A percentile compares a stretch with the other conserved stretches of the same genome.
Evolutionary conservation across 2,113 vertebrate species (phyloP).

Genomic region (Aspiorhynchus laticeps): DNA sequence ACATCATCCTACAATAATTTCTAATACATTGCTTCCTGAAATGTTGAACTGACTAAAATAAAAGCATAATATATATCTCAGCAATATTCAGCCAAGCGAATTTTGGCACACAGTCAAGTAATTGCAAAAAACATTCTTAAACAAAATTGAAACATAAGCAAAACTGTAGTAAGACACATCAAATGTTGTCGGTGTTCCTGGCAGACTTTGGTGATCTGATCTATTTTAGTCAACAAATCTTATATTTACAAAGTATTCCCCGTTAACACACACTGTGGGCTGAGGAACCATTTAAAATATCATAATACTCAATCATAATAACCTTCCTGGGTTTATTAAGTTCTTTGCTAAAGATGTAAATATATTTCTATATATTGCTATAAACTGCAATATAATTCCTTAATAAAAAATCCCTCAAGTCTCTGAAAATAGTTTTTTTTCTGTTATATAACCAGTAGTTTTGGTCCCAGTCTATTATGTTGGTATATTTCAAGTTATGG

Average conservation of each 20-base stretch:
- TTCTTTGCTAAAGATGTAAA: slow-evolving; percentile 38
- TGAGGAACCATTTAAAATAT: slow-evolving; percentile 10
- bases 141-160: neutral
- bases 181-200: neutral
- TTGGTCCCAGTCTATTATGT: slow-evolving; percentile 22
- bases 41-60: slow-evolving; percentile 29
- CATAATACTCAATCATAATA: neutral
- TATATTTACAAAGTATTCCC: slow-evolving; percentile 36
- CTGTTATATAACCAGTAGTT: slow-evolving; percentile 6
- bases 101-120: slow-evolving; percentile 37
- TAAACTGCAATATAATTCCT: slow-evolving; percentile 41
- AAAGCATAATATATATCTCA: slow-evolving; percentile 34
- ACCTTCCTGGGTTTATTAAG: slow-evolving; percentile 5
- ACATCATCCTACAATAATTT: slow-evolving; percentile 24
- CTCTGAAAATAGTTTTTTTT: slow-evolving; percentile 22
- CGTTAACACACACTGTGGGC: slow-evolving; percentile 20
- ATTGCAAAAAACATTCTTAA: slow-evolving; percentile 22
- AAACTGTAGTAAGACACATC: slow-evolving; percentile 19
- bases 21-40: slow-evolving; percentile 48
- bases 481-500: slow-evolving; percentile 40
- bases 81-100: slow-evolving; percentile 44
- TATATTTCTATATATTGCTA: slow-evolving; percentile 31
- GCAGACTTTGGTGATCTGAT: slow-evolving; percentile 12
- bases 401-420: slow-evolving; percentile 31
- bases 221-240: slow-evolving; percentile 34